Conservation (phyloP, 2,888 invertebrate genomes). For the Tricholauxania praeusta region DNA sequence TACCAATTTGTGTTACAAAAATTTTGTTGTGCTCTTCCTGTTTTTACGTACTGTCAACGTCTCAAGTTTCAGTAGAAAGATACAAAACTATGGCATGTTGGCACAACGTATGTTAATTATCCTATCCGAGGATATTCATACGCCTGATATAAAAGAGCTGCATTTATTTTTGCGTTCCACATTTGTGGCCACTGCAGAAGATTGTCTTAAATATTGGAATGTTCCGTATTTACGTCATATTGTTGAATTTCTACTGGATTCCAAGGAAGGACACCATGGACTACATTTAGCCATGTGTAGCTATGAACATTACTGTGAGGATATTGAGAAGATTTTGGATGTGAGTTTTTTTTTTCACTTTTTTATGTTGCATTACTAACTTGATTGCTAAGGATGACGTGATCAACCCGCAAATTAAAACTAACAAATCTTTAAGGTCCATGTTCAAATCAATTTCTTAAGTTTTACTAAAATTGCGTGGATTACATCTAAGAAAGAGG, state of each 20-base stretch:
- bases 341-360: constrained; percentile 50
- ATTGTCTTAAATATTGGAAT: constrained; percentile 62
- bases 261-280: constrained; percentile 54
- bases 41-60: constrained; percentile 78
- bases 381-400: no score
- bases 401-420: no score
- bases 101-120: constrained; percentile 66
- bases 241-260: constrained; percentile 62
- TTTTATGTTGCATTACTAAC: background rate
- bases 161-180: constrained; percentile 61
- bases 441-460: background rate
- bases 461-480: background rate
- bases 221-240: constrained; percentile 64
- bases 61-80: constrained; percentile 61
- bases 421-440: background rate
- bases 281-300: constrained; percentile 61
- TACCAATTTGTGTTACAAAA: constrained; percentile 84
- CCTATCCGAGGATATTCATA: constrained; percentile 62
- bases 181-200: constrained; percentile 58
- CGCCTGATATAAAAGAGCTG: constrained; percentile 58
- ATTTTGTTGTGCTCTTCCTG: constrained; percentile 79
- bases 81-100: constrained; percentile 61
- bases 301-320: constrained; percentile 58
- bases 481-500: no score
- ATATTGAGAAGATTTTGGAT: constrained; percentile 60